phyloP scores from a whole-genome alignment of 2,113 vertebrate genomes.

The Carassius gibelio region DNA sequence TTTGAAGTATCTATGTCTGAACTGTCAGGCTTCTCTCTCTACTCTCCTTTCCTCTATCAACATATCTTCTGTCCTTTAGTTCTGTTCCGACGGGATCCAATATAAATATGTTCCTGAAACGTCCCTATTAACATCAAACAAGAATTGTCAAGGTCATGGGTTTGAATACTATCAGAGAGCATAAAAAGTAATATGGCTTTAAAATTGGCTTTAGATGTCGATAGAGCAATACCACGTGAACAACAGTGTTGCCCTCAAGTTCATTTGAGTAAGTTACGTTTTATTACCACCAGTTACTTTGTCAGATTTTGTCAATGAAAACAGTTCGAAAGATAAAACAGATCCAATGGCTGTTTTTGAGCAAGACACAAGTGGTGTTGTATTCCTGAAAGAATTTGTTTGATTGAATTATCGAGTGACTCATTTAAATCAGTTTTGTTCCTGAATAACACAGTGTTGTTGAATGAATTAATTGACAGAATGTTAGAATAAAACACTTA shows the following conservation, averaged over 20 bases:
- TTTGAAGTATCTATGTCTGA: constrained; percentile 69
- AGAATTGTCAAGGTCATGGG: constrained; percentile 11
- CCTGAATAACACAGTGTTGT: not conserved
- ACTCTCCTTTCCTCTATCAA: constrained; percentile 56
- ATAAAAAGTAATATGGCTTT: not conserved
- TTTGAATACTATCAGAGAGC: not conserved
- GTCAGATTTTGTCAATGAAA: not conserved
- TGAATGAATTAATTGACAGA: not conserved
- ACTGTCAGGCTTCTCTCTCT: constrained; percentile 64
- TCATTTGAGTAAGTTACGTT: not conserved
- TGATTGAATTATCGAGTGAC: not conserved
- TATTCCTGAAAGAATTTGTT: not conserved
- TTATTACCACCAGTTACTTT: no score
- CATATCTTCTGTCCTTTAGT: constrained; percentile 39
- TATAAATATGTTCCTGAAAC: not conserved
- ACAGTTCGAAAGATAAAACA: not conserved
- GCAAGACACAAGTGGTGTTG: not conserved
- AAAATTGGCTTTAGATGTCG: not conserved
- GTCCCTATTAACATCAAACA: not conserved
- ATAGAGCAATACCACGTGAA: not conserved
- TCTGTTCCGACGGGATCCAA: constrained; percentile 24
- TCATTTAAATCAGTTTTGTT: not conserved
- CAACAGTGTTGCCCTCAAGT: not conserved
- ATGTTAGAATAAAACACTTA: no score
- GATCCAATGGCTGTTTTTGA: not conserved